phyloP scores from a whole-genome alignment of 2,797 vertebrate genomes.

The Bothrops alternatus region DNA sequence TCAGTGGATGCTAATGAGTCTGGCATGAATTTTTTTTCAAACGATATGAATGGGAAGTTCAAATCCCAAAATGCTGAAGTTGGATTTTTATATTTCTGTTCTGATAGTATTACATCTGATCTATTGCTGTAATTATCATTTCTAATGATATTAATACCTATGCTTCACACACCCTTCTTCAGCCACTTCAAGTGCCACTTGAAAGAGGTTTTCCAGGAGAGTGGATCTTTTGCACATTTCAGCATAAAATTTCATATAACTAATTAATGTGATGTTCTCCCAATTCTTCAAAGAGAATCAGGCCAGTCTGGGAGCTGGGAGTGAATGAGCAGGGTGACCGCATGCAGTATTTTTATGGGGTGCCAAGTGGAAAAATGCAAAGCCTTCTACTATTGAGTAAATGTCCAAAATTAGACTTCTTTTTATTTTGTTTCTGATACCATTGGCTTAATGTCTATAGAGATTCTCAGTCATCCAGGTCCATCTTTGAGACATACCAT shows the following conservation, averaged over 20 bases:
- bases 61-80: not conserved
- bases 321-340: not conserved
- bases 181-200: not conserved
- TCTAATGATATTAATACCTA: not conserved
- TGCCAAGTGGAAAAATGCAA: not conserved
- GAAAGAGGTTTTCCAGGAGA: not conserved
- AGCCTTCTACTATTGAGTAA: not conserved
- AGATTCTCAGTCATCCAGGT: not conserved
- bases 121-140: not conserved
- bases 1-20: not conserved
- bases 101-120: not conserved
- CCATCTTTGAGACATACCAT: not conserved
- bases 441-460: not conserved
- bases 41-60: not conserved
- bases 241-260: not conserved
- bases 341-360: not conserved
- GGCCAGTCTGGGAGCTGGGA: not conserved
- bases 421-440: not conserved
- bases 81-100: not conserved
- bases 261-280: not conserved
- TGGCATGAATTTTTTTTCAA: not conserved
- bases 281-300: not conserved
- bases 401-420: not conserved
- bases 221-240: not conserved
- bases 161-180: not conserved